Base-by-base conservation (phyloP, 2,113 vertebrate species). In the Paratilapia polleni region DNA sequence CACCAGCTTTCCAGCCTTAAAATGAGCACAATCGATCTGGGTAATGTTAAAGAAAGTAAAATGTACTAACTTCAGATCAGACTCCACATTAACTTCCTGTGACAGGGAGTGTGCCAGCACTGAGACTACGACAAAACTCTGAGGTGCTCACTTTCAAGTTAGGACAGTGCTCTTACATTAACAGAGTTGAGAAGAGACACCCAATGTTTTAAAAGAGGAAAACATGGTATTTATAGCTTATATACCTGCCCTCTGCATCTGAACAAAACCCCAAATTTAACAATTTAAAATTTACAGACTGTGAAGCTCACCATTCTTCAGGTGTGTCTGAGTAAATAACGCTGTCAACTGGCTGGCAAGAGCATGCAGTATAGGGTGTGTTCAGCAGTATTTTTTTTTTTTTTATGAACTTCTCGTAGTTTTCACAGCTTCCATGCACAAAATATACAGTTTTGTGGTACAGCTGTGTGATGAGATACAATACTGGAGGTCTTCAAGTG, bases 91-190 rank as follows among this genome's bases (percentile, higher is more conserved):
- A 22, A 68, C 41, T 64, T 81, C 36, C 11, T 14, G n/a, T 64
- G 38, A 22, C 59, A 77, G 34, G 24, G 24, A 22, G 10, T 12
- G 24, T 64, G 62, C 77, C 31, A 79, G 43, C 43, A 78, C 38
- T 28, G 26, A 77, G 61, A 57, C 8, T 3, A 74, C 43, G 59
- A 91, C 52, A 82, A 81, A 11, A 31, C 20, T 15, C n/a, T 66
- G 24, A 82, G 20, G 13, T 36, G 24, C 20, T 85, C 15, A 15
- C 61, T 70, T 19, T 68, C 34, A 38, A 11, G 36, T 43, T 38
- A 74, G 58, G 58, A 61, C 26, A 47, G 34, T 68, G 73, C 64
- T 52, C 43, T 52, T 38, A 61, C 14, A 17, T 49, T 8, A 34
- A 28, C 62, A 54, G 9, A 59, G 5, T 22, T 61, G 34, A 26